Evolutionary conservation across 2,888 invertebrate genomes (phyloP).

Genomic region (Eudasyphora cyanicolor): DNA sequence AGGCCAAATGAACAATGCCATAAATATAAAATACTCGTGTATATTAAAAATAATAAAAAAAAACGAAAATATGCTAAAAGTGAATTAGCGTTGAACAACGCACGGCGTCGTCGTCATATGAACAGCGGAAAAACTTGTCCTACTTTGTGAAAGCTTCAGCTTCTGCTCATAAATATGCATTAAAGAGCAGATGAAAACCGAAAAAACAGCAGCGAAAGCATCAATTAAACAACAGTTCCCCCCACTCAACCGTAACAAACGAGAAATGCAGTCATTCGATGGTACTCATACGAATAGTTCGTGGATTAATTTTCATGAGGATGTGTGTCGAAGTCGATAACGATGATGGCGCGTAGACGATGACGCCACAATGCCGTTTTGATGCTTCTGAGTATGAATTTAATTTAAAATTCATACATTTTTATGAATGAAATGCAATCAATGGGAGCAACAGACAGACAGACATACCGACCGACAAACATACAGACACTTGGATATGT

Average conservation of each 20-base stretch:
- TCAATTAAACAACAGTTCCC: slow-evolving; percentile 49
- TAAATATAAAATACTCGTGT: no score
- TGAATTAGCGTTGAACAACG: slow-evolving; percentile 11
- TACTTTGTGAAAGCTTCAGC: slow-evolving; percentile 56
- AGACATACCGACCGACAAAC: background rate
- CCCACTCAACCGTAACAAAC: background rate
- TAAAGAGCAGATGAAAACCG: slow-evolving; percentile 40
- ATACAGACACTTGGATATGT: background rate
- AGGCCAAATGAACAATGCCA: no score
- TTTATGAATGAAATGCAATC: slow-evolving; percentile 53
- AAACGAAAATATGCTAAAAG: slow-evolving; percentile 15
- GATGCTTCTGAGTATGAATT: slow-evolving; percentile 32
- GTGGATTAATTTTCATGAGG: slow-evolving; percentile 25
- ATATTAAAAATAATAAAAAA: slow-evolving; percentile 2
- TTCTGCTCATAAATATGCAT: slow-evolving; percentile 61
- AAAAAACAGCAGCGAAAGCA: slow-evolving; percentile 34
- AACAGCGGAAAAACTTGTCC: slow-evolving; percentile 57
- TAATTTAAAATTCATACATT: slow-evolving; percentile 56
- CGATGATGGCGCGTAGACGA: background rate
- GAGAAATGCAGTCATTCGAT: background rate
- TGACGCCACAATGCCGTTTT: background rate
- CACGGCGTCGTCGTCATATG: background rate
- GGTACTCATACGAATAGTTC: background rate
- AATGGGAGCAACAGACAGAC: slow-evolving; percentile 5
- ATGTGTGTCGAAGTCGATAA: background rate